Base-by-base conservation (phyloP, 53 echinoderm and acorn worm genomes). In the Arbacia lixula region DNA sequence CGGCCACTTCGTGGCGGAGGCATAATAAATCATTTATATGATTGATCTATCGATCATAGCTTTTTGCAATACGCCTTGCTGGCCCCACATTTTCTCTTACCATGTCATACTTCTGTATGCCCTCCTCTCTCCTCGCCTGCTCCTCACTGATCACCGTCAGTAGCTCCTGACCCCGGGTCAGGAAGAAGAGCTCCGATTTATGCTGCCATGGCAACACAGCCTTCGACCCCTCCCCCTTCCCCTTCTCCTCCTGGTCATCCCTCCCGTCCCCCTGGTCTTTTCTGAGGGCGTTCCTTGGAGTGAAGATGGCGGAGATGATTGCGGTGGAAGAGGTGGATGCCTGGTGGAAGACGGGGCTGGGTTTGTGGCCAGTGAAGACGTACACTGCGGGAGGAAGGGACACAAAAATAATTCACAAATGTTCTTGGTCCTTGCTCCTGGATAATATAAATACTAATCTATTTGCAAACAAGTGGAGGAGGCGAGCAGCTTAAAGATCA, bases 121-220 rank as follows among this genome's bases (percentile, higher is more conserved):
- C 72, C 63, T 86, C 74, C 34, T 80, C 35, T 37, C 55, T 27
- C 35, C 71, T 63, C 25, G 84, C 87, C 33, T 93, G 85, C 58
- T 76, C 81, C 31, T 66, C 42, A 25, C 91, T 87, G 1, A 85
- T 87, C 53, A 93, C 71, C 3, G 88, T 85, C 73, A 85, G 58
- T 75, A 96, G 60, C 66, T 86, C 87, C 86, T 91, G 86, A 5
- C 52, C 38, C 53, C 76, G 68, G 12, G 91, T 93, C 58, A 96
- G 66, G 28, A 96, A 82, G 72, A 87, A 93, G n/a, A 96, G 84
- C 71, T 96, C 91, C 4, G 91, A 93, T 1, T 74, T 53, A 5
- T 68, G 87, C 74, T 93, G 90, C 96, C 96, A 96, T 36, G 96
- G 93, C 53, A 96, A 87, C 28, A 80, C 73, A 72, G 63, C 66